Evolutionary conservation across 2,888 invertebrate species (phyloP).

Genomic region (Cordilura impudica): DNA sequence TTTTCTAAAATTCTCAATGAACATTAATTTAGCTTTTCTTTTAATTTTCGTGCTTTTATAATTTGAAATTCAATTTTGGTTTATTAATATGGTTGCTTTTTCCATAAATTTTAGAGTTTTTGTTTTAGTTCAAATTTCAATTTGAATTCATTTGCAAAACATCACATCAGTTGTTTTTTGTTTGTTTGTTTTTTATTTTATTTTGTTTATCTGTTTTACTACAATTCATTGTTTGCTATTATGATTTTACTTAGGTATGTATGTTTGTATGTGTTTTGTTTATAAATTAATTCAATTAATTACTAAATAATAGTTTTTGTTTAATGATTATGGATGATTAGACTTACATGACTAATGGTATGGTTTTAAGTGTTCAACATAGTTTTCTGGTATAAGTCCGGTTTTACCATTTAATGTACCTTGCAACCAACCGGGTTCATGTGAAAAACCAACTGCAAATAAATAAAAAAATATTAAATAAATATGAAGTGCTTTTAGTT

Average conservation of each 20-base stretch:
- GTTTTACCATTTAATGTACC: conserved; percentile 94
- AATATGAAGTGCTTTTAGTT: neutral
- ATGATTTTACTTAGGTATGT: conserved; percentile 15
- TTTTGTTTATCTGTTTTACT: neutral
- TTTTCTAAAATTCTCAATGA: conserved; percentile 30
- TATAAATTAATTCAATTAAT: conserved; percentile 35
- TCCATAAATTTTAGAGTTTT: conserved; percentile 2
- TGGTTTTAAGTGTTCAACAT: conserved; percentile 85
- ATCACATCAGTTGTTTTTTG: conserved; percentile 56
- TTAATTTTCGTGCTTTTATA: neutral
- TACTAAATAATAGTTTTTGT: neutral
- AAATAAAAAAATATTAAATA: neutral
- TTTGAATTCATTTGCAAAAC: conserved; percentile 43
- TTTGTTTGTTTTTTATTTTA: conserved; percentile 3
- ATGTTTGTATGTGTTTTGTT: conserved; percentile 16
- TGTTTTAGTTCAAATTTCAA: neutral
- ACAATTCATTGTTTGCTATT: conserved; percentile 44
- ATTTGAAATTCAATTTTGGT: conserved; percentile 2
- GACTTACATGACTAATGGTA: conserved; percentile 67
- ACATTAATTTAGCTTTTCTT: conserved; percentile 32
- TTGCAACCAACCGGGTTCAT: conserved; percentile 98
- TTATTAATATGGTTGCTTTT: neutral
- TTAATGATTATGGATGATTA: conserved; percentile 51
- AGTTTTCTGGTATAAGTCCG: conserved; percentile 97
- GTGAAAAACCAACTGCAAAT: conserved; percentile 87